Evolutionary conservation across 2,888 invertebrate genomes (phyloP).

Genomic region (Caenorhabditis wallacei): DNA sequence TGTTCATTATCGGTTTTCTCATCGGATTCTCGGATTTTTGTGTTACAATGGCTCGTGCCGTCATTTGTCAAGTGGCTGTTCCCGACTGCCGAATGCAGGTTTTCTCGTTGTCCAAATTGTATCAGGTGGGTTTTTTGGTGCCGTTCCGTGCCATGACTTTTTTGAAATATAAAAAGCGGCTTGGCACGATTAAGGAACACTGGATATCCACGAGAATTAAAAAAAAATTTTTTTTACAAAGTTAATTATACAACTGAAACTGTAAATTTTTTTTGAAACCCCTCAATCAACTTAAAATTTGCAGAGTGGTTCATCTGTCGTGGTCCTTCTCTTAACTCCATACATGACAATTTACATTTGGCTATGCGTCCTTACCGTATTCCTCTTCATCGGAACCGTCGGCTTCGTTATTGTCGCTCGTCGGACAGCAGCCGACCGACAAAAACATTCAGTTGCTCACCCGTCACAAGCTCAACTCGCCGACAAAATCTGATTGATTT

Average conservation of each 20-base stretch:
- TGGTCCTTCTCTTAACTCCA: conserved; percentile 67
- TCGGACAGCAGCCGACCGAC: conserved; percentile 55
- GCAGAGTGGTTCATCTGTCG: conserved; percentile 68
- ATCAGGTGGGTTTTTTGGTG: no score
- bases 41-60: conserved; percentile 71
- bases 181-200: no score
- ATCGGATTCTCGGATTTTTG: conserved; percentile 72
- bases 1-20: conserved; percentile 67
- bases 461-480: conserved; percentile 66
- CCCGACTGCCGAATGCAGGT: conserved; percentile 70
- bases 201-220: neutral
- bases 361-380: conserved; percentile 61
- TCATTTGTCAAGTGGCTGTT: conserved; percentile 72
- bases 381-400: conserved; percentile 66
- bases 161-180: no score
- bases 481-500: conserved; percentile 60
- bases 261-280: neutral
- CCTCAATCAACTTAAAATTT: conserved; percentile 1
- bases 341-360: conserved; percentile 69
- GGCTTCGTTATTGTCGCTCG: conserved; percentile 63
- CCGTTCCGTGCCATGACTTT: no score
- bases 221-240: neutral
- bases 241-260: neutral
- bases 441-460: conserved; percentile 51
- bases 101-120: conserved; percentile 72